Evolutionary conservation across 2,888 invertebrate species (phyloP).

Genomic region (Pristionchus japonicus): DNA sequence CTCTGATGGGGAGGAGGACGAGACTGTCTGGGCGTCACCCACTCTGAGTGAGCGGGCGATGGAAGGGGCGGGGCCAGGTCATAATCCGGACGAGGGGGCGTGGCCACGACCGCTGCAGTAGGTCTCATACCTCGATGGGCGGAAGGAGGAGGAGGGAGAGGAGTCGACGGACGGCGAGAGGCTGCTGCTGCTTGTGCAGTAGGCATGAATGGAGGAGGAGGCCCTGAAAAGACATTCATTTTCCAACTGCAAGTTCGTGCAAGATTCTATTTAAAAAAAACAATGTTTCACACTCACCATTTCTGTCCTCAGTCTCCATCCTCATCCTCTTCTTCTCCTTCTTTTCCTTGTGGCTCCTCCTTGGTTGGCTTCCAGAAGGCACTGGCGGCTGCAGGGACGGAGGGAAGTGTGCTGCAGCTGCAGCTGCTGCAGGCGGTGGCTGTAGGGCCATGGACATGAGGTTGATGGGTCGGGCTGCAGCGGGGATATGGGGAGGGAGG

Average conservation of each 20-base stretch:
- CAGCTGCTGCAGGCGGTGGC: not conserved
- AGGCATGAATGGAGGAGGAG: not conserved
- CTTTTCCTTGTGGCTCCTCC: not conserved
- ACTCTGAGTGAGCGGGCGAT: not conserved
- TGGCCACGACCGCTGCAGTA: not conserved
- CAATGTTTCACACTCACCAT: not conserved
- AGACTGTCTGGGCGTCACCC: not conserved
- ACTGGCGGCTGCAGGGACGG: too few species aligned
- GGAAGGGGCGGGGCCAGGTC: not conserved
- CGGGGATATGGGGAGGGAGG: not conserved
- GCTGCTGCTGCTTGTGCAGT: not conserved
- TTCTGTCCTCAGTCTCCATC: not conserved
- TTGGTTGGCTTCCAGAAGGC: too few species aligned
- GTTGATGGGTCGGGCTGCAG: not conserved
- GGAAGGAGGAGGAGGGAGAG: constrained; percentile 20
- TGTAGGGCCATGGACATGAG: not conserved
- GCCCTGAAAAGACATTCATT: not conserved
- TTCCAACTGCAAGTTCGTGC: too few species aligned
- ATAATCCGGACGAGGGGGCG: not conserved
- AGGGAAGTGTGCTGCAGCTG: too few species aligned
- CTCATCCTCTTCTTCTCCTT: not conserved
- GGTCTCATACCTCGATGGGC: not conserved
- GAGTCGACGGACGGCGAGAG: not conserved
- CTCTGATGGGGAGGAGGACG: not conserved
- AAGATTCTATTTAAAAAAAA: too few species aligned